A percentile compares a stretch with the other conserved stretches of the same genome.
These are phyloP conservation scores for Cyclina sinensis DNA, from an alignment of 1,140 invertebrate genomes.

Conservation along the genomic window DNA sequence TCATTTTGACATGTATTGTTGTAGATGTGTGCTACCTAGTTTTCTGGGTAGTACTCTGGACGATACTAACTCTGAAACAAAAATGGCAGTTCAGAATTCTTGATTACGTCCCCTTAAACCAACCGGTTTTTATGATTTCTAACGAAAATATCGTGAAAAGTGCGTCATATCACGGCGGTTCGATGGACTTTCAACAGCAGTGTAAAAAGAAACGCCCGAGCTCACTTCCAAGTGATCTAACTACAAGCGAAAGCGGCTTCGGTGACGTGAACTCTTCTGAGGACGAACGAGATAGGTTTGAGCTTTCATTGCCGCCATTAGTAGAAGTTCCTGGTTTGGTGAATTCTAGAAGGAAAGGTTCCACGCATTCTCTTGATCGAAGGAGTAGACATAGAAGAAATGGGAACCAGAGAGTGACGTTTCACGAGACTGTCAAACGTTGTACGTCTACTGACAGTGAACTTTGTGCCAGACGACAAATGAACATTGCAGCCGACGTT, in stretches of 20 bases:
- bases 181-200: slow-evolving; percentile 53
- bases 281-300: slow-evolving; percentile 65
- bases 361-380: slow-evolving; percentile 64
- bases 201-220: slow-evolving; percentile 60
- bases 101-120: slow-evolving; percentile 78
- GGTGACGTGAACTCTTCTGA: slow-evolving; percentile 65
- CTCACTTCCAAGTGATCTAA: slow-evolving; percentile 66
- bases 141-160: slow-evolving; percentile 75
- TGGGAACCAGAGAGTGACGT: slow-evolving; percentile 77
- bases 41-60: slow-evolving; percentile 81
- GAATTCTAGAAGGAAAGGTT: slow-evolving; percentile 40
- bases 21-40: slow-evolving; percentile 80
- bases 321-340: slow-evolving; percentile 58
- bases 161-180: slow-evolving; percentile 68
- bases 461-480: slow-evolving; percentile 17
- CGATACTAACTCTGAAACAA: slow-evolving; percentile 81
- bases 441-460: slow-evolving; percentile 69
- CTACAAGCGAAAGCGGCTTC: slow-evolving; percentile 67
- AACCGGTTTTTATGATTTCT: slow-evolving; percentile 72
- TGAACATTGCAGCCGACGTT: slow-evolving; percentile 52
- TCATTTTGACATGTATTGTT: slow-evolving; percentile 77
- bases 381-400: slow-evolving; percentile 54
- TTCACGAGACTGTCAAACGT: slow-evolving; percentile 74
- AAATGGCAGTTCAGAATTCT: slow-evolving; percentile 81
- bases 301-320: slow-evolving; percentile 62